Evolutionary conservation across 2,888 invertebrate species (phyloP), one percentile per base, ranked within the genome.

Genomic region (Steinernema carpocapsae): DNA sequence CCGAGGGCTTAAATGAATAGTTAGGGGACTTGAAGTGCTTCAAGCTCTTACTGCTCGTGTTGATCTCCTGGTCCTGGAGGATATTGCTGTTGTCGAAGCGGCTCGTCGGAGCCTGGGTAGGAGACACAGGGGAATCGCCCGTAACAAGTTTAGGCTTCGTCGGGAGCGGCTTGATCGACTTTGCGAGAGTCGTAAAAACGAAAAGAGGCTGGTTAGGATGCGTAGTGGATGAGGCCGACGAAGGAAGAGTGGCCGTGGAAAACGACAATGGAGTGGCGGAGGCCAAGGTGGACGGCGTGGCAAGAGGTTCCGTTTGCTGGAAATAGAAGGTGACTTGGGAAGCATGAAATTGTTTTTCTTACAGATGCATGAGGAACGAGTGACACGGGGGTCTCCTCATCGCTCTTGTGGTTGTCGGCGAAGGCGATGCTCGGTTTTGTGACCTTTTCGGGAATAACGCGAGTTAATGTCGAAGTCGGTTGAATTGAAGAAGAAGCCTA

Each of bases 1-100:
- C 84, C 85, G 19, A 84, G 73, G 26, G 77, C 82, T 83, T 76
- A 64, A 79, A 52, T 48, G 17, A 12, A 45, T 17, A 37, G 10
- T 10, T 19, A 59, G 17, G 0, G 56, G 32, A 19, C 12, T 24
- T 52, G 29, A 70, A 45, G 17, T 77, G 29, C 19, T 14, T 19
- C 14, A 3, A 70, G 70, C 71, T 78, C 70, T 37, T 37, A 78
- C 80, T 76, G 72, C 70, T 81, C 17, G 75, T 72, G 29, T 75
- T 48, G 45, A 72, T 48, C 29, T 75, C 80, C 37, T 72, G 73
- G 22, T 80, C 80, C 19, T 79, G 74, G 26, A 80, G 73, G 10
- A 3, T 37, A 37, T 76, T 71, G 17, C 43, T 37, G 22, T 74
- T 71, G 19, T 74, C 74, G 3, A 64, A 45, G 32, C 24, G 19